Percentiles rank a stretch among this genome's conserved stretches.
phyloP scores from a whole-genome alignment of 2,888 invertebrate species.

The Amiota mariae region DNA sequence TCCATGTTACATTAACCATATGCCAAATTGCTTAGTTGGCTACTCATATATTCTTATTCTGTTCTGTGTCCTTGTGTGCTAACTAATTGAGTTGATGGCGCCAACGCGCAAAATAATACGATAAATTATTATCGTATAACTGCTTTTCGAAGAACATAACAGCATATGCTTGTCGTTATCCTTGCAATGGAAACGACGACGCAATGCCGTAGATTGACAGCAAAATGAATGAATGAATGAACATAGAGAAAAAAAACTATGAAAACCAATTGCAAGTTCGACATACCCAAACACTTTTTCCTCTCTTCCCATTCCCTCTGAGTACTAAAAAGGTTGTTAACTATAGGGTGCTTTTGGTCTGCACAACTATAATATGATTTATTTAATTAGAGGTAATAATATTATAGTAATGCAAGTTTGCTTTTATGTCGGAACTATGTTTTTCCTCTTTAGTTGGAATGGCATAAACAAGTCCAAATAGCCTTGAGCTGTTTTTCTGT shows the following conservation, averaged over 20 bases:
- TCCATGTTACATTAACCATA: too few species aligned
- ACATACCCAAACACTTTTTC: neutral
- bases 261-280: neutral
- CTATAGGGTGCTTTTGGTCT: too few species aligned
- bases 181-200: neutral
- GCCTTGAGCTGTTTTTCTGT: conserved; percentile 31
- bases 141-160: neutral
- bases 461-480: neutral
- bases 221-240: neutral
- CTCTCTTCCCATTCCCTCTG: neutral
- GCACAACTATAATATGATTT: too few species aligned
- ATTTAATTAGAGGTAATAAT: too few species aligned
- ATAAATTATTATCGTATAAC: conserved; percentile 11
- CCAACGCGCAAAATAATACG: conserved; percentile 26
- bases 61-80: neutral
- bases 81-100: conserved; percentile 23
- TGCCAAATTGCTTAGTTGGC: too few species aligned
- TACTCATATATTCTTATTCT: conserved; percentile 1
- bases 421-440: too few species aligned
- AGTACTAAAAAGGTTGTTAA: too few species aligned
- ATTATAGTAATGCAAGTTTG: too few species aligned
- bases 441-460: too few species aligned
- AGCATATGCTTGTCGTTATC: conserved; percentile 4
- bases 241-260: conserved; percentile 11
- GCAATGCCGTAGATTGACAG: too few species aligned